Conservation (phyloP, 1,140 invertebrate genomes). For the Metaphire vulgaris region DNA sequence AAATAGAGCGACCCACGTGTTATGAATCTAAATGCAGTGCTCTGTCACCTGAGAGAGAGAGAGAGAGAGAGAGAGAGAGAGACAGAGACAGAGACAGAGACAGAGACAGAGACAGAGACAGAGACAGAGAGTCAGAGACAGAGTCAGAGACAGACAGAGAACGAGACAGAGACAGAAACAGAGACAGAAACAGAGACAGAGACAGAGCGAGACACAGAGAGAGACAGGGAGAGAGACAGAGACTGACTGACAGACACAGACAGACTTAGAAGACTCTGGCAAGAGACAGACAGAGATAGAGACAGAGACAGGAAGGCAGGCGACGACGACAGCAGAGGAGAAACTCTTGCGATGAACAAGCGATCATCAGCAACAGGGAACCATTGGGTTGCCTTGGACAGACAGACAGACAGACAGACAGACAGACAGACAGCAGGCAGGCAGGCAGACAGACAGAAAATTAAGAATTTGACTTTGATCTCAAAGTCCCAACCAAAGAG, state of each 20-base stretch:
- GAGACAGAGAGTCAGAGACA: slow-evolving; percentile 22
- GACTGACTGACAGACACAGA: too few species aligned
- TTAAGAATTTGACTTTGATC: too few species aligned
- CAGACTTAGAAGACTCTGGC: not conserved
- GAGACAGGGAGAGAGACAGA: slow-evolving; percentile 17
- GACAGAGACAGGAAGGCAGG: slow-evolving; percentile 20
- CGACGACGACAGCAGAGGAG: too few species aligned
- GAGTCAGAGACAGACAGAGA: slow-evolving; percentile 12
- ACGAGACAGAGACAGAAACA: slow-evolving; percentile 8
- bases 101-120: slow-evolving; percentile 22
- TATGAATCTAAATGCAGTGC: too few species aligned
- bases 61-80: slow-evolving; percentile 22
- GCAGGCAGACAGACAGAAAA: not conserved
- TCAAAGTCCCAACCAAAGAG: too few species aligned
- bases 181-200: slow-evolving; percentile 7
- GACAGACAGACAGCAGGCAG: slow-evolving; percentile 8
- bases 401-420: slow-evolving; percentile 15
- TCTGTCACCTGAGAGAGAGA: slow-evolving; percentile 7
- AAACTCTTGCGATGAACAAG: too few species aligned
- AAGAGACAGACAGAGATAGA: not conserved
- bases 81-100: slow-evolving; percentile 24
- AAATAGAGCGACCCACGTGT: too few species aligned
- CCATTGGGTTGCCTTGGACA: not conserved
- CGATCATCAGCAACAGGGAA: too few species aligned
- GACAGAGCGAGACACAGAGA: slow-evolving; percentile 3